Percentiles rank a stretch among this genome's conserved stretches.
Conservation (phyloP, 2,888 invertebrate species). For the Amorpha juglandis region DNA sequence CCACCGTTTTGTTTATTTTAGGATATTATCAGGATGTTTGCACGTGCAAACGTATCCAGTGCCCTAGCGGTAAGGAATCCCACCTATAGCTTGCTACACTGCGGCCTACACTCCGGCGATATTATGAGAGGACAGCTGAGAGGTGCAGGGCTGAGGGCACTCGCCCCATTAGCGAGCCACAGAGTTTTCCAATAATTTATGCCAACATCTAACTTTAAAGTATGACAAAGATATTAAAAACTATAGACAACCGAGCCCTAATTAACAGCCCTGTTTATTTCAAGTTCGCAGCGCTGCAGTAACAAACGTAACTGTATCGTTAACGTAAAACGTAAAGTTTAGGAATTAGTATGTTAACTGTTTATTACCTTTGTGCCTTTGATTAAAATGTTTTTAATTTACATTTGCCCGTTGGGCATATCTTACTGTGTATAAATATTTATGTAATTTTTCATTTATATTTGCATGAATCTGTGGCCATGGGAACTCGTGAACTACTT, state of each 20-base stretch:
- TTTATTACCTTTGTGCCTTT: slow-evolving; percentile 26
- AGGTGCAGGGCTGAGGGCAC: too few species aligned
- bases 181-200: too few species aligned
- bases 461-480: background rate
- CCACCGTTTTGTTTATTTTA: too few species aligned
- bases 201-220: background rate
- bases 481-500: too few species aligned
- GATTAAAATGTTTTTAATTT: slow-evolving; percentile 30
- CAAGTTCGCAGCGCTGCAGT: background rate
- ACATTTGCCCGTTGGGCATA: slow-evolving; percentile 18
- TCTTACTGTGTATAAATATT: slow-evolving; percentile 10
- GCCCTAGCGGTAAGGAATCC: too few species aligned
- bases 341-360: slow-evolving; percentile 18
- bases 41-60: too few species aligned
- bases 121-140: too few species aligned
- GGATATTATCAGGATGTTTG: too few species aligned
- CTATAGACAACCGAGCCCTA: background rate
- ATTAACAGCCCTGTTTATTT: slow-evolving; percentile 11
- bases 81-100: too few species aligned
- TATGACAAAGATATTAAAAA: background rate
- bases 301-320: slow-evolving; percentile 1
- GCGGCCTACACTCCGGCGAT: too few species aligned
- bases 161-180: too few species aligned
- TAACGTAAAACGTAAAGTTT: slow-evolving; percentile 26
- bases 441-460: background rate